Evolutionary conservation across 2,113 vertebrate genomes (phyloP).

Genomic region (Melierax canorus): DNA sequence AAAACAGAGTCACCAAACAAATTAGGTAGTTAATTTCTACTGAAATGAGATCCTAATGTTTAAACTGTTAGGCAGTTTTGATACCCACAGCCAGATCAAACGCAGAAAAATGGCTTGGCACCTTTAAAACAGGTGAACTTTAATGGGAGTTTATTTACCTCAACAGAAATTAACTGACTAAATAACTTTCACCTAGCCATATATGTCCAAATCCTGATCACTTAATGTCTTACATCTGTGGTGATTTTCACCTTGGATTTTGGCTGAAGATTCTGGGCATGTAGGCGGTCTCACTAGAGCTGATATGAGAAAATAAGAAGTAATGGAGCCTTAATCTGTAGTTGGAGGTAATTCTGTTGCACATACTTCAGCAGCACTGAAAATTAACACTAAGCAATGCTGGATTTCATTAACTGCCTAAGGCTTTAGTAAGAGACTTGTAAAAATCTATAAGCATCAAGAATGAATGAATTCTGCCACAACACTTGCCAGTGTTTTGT

Average conservation of each 20-base stretch:
- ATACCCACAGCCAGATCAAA: background rate
- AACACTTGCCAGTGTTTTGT: background rate
- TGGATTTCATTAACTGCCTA: too few relatives aligned
- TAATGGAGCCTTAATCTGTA: background rate
- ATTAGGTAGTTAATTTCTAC: background rate
- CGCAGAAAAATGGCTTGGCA: background rate
- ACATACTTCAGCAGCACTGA: too few relatives aligned
- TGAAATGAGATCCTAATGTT: background rate
- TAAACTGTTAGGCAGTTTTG: background rate
- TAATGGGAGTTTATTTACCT: background rate
- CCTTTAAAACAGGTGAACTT: background rate
- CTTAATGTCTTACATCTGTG: background rate
- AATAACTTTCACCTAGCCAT: background rate
- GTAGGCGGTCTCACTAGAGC: background rate
- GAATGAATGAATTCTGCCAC: background rate
- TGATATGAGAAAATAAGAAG: background rate
- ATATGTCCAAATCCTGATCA: background rate
- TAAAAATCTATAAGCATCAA: background rate
- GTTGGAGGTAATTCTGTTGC: background rate
- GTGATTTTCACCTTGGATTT: background rate
- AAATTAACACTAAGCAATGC: too few relatives aligned
- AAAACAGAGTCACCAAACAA: background rate
- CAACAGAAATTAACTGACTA: background rate
- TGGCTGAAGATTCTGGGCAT: background rate
- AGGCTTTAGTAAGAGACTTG: background rate